phyloP scores from a whole-genome alignment of 2,113 vertebrate genomes.

The Myocastor coypus region DNA sequence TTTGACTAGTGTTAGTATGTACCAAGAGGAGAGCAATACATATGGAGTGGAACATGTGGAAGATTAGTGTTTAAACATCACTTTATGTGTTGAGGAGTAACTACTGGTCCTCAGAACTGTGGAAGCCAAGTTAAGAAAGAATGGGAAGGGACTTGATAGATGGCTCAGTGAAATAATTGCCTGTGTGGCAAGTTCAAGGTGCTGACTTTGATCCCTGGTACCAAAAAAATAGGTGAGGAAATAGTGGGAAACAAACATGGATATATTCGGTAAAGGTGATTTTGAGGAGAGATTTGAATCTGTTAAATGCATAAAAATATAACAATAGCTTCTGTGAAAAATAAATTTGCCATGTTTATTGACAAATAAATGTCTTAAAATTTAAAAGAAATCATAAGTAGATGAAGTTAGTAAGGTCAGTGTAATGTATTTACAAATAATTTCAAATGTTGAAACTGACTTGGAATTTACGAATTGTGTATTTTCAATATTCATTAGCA shows the following conservation, averaged over 20 bases:
- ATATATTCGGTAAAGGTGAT: not conserved
- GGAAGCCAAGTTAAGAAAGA: not conserved
- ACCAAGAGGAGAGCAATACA: not conserved
- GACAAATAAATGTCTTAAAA: constrained; percentile 36
- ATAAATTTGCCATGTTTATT: not conserved
- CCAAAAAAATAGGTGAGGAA: too few species aligned
- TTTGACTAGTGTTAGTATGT: not conserved
- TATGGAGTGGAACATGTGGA: not conserved
- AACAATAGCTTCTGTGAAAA: too few species aligned
- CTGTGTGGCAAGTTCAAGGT: too few species aligned
- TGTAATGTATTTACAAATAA: constrained; percentile 6
- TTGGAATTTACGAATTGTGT: constrained; percentile 35
- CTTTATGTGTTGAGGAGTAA: not conserved
- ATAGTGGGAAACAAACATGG: too few species aligned
- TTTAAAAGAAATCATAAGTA: not conserved
- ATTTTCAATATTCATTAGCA: not conserved
- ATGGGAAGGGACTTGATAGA: not conserved
- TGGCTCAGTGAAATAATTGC: too few species aligned
- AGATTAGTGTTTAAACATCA: constrained; percentile 19
- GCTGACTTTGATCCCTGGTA: too few species aligned
- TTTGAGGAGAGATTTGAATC: not conserved
- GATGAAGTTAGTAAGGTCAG: not conserved
- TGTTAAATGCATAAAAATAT: too few species aligned
- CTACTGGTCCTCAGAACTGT: not conserved
- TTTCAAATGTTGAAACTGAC: not conserved